These are phyloP conservation scores for Ctenodactylus gundi DNA, from an alignment of 2,113 vertebrate genomes.

Conservation along the genomic window DNA sequence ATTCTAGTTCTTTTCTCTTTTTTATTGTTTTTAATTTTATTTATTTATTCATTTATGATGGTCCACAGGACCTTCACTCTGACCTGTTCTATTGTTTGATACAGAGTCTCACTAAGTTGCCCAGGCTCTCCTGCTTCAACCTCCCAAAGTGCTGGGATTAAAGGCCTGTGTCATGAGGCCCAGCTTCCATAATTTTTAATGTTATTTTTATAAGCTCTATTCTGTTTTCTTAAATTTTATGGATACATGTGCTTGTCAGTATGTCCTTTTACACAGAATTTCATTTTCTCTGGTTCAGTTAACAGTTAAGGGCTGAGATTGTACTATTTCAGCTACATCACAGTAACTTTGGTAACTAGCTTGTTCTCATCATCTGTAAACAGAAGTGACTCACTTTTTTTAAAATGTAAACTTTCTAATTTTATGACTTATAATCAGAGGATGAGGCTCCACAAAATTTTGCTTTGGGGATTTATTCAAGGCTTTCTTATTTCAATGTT, in stretches of 20 bases:
- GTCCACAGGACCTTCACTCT: no score
- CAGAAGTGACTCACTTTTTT: background rate
- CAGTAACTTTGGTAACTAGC: background rate
- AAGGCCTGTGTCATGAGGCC: no score
- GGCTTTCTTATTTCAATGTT: background rate
- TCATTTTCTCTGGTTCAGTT: background rate
- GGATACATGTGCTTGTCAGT: background rate
- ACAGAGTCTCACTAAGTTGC: no score
- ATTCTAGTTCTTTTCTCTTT: conserved; percentile 8
- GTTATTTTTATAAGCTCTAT: conserved; percentile 40
- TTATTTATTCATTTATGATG: no score
- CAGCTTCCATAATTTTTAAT: no score
- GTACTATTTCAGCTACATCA: no score
- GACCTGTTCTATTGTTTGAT: no score
- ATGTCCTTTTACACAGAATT: background rate
- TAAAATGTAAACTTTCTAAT: no score
- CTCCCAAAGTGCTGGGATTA: no score
- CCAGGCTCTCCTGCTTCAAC: no score
- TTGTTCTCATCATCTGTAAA: background rate
- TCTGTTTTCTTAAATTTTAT: background rate
- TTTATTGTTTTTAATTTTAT: no score
- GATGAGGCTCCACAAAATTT: background rate
- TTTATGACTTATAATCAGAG: conserved; percentile 19
- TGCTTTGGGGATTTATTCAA: conserved; percentile 33
- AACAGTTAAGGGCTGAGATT: background rate